Percentiles rank a stretch among this genome's conserved stretches.
These are phyloP conservation scores for Danio aesculapii DNA, from an alignment of 2,797 vertebrate genomes.

Conservation along the genomic window DNA sequence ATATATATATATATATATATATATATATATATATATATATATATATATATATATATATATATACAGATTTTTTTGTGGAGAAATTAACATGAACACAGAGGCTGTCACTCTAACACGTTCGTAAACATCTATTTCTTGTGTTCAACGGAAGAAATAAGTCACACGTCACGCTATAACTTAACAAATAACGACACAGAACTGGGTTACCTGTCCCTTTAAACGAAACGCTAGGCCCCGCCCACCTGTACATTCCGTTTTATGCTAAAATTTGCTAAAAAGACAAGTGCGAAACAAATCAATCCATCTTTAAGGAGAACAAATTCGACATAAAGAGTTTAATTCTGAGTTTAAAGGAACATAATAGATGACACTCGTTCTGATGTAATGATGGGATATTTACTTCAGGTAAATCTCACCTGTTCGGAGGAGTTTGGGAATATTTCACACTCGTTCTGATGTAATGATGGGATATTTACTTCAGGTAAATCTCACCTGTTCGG, in stretches of 20 bases:
- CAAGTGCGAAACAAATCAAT: neutral
- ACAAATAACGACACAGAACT: neutral
- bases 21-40: too few species aligned
- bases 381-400: neutral
- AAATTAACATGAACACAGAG: too few species aligned
- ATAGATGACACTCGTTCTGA: too few species aligned
- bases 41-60: too few species aligned
- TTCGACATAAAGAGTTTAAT: neutral
- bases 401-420: conserved; percentile 32
- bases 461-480: conserved; percentile 2
- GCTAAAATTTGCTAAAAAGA: too few species aligned
- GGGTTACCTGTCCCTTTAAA: neutral
- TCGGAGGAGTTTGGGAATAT: neutral
- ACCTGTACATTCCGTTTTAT: neutral
- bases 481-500: conserved; percentile 24
- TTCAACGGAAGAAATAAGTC: neutral
- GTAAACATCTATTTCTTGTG: too few species aligned
- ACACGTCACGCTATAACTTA: neutral
- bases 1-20: too few species aligned
- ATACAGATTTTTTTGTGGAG: too few species aligned
- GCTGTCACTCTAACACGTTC: too few species aligned
- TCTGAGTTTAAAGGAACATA: too few species aligned
- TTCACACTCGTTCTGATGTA: neutral
- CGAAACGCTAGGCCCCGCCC: neutral
- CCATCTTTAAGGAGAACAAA: neutral